Base-by-base conservation (phyloP, 2,888 invertebrate genomes). In the Odontothrips loti region DNA sequence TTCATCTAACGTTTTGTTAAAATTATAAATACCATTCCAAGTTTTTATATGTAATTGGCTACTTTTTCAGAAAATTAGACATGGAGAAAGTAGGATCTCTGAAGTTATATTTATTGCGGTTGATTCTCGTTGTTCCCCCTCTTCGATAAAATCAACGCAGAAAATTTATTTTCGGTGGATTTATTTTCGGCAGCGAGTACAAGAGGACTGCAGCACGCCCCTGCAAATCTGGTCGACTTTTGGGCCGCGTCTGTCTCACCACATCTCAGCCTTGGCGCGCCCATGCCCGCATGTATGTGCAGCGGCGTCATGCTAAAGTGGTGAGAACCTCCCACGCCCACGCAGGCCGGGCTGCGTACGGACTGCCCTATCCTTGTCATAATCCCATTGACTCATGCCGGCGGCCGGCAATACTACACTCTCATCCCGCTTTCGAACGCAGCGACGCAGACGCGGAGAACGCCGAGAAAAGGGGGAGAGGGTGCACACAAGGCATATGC, bases 271-370 rank as follows among this genome's bases (percentile, higher is more conserved):
- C 34, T 43, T 43, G 34, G 34, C 34, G 34, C 34, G 34, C 34
- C 34, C 34, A 6, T 43, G 34, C 3, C n/a, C 34, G 34, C 34
- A 2, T 6, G 34, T 6, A 43, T 6, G 58, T 58, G 20, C 58
- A 58, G 58, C n/a, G 12, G 68, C 23, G 68, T 27, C 68, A 75
- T 75, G 27, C 68, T 75, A 75, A 75, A 23, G 68, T 27, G 68
- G 68, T 75, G 68, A 75, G 68, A 75, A 27, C 23, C 11, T 75
- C 68, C 68, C 68, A 75, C 68, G 68, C 68, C 68, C 68, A 23
- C 68, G 23, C 23, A 58, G 58, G 6, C 58, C 58, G 58, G 20
- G 20, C 15, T 20, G 51, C 51, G 51, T 51, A 1, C 51, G 15
- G n/a, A 58, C 20, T 17, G 58, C 58, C n/a, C 58, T n/a, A 58